Evolutionary conservation across 2,888 invertebrate species (phyloP), one percentile per base, ranked within the genome.

Genomic region (Erebia aethiops): DNA sequence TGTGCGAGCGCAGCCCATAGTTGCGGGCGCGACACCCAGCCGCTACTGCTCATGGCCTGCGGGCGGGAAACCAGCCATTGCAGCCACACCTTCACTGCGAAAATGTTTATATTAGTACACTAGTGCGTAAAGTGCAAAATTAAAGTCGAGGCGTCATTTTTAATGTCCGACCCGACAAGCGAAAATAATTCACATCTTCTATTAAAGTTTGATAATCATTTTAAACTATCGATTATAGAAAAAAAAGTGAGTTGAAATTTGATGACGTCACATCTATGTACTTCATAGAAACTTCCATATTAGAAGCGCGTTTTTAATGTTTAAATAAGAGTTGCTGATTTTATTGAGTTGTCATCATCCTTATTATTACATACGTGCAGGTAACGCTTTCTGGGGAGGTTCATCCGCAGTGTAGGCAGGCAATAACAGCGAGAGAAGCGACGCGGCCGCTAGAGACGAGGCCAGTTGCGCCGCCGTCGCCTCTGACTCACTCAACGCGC

Each of bases 1-100:
- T 96, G 95, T 79, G 96, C 96, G 66, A 97, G 90, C 82, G 97
- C 96, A 10, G 96, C 96, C 97, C 97, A 97, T 81, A 97, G 95
- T 86, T 96, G 96, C 60, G 95, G 93, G 65, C 95, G 91, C 72
- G 94, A 92, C 62, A 90, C 90, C 82, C 95, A 95, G 76, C 95
- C 94, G 56, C 87, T 82, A 75, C 94, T 91, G 71, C 89, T 86
- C 73, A 95, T 84, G 73, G 94, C 89, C 43, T 93, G 93, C 14
- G 95, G 94, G 75, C 95, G 94, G 75, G 93, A 88, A 78, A 87
- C 87, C 77, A 96, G 91, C 96, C 97, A 97, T 81, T 96, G 95
- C 82, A 97, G 90, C 84, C 96, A 94, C 80, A 97, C 94, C 89
- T 97, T 96, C 80, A 97, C 96, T 96, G 87, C 18, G 10, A n/a